A percentile compares a stretch with the other conserved stretches of the same genome.
phyloP scores from a whole-genome alignment of 2,797 vertebrate genomes.

The Pangasius sanitwongsei region DNA sequence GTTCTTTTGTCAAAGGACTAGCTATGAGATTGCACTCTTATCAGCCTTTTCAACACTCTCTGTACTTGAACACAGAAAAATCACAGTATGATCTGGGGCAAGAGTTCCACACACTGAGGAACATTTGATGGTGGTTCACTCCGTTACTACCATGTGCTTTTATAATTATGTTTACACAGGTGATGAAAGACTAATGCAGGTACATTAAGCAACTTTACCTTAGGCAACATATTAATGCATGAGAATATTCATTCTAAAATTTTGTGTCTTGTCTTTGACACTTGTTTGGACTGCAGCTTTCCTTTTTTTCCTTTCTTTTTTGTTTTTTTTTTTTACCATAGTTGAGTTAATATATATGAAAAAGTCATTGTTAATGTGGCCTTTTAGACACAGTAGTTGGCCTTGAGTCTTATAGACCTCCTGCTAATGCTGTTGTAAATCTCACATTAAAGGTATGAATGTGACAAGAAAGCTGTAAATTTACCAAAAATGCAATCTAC shows the following conservation, averaged over 20 bases:
- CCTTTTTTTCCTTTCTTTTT: too few relatives aligned
- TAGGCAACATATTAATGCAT: neutral
- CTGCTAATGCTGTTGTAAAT: constrained; percentile 11
- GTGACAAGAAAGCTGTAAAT: neutral
- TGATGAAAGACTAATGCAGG: constrained; percentile 9
- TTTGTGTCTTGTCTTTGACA: neutral
- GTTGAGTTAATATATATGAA: neutral
- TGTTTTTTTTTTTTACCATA: neutral
- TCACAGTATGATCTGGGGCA: neutral
- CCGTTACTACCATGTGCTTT: neutral
- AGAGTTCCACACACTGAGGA: neutral
- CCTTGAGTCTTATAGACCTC: constrained; percentile 29
- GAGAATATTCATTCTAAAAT: neutral
- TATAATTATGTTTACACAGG: constrained; percentile 22
- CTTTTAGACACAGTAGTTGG: constrained; percentile 23
- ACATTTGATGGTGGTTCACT: neutral
- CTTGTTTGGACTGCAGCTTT: neutral
- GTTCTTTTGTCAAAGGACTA: neutral
- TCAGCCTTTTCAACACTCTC: constrained; percentile 19
- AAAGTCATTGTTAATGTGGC: neutral
- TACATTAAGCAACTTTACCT: neutral
- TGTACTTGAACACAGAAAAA: neutral
- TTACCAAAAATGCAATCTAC: neutral
- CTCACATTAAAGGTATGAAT: neutral
- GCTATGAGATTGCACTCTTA: constrained; percentile 10